phyloP scores from a whole-genome alignment of 2,113 vertebrate genomes.

The cat (Felis catus) region DNA sequence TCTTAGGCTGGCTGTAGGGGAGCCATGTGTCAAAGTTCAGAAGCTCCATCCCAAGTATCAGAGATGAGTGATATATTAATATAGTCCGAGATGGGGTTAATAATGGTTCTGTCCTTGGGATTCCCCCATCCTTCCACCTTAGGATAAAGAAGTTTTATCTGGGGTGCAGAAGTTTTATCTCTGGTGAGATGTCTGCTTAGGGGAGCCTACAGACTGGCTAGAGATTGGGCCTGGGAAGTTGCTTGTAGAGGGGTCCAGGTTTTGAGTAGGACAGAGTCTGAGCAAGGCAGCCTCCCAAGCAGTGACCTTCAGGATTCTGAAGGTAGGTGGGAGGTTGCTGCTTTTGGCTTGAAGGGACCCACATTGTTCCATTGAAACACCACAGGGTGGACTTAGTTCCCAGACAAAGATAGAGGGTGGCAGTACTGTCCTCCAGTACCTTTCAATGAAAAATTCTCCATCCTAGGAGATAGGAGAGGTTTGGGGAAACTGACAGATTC shows the following conservation, averaged over 20 bases:
- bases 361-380: background rate
- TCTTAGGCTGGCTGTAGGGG: background rate
- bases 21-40: background rate
- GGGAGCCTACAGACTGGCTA: background rate
- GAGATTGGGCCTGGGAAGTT: background rate
- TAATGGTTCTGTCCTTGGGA: background rate
- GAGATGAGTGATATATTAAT: background rate
- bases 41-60: background rate
- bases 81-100: background rate
- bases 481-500: background rate
- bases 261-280: background rate
- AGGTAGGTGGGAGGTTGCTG: background rate
- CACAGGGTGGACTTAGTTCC: background rate
- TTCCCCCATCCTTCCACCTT: background rate
- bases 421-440: background rate
- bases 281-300: background rate
- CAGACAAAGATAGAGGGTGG: background rate
- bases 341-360: background rate
- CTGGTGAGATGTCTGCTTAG: background rate
- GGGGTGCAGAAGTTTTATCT: background rate
- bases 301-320: background rate
- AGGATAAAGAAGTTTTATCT: constrained; percentile 17
- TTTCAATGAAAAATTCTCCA: background rate
- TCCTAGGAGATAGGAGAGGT: background rate
- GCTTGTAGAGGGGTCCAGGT: background rate